phyloP scores from a whole-genome alignment of 1,140 invertebrate genomes.

The Pogonognathellus flavescens region DNA sequence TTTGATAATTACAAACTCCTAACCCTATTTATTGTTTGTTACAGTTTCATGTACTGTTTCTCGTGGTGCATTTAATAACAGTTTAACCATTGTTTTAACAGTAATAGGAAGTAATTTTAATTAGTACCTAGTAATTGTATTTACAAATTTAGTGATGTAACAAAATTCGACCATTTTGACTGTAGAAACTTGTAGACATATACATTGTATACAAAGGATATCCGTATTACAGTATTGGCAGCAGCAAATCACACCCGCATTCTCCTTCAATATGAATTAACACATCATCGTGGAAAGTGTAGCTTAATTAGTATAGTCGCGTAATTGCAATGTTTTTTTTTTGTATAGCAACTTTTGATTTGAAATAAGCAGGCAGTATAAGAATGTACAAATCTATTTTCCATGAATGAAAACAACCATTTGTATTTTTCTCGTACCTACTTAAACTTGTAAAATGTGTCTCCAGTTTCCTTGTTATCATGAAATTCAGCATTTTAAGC shows the following conservation, averaged over 20 bases:
- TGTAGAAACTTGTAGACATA: background rate
- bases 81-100: too few species aligned
- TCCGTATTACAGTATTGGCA: background rate
- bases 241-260: slow-evolving; percentile 4
- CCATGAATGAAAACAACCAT: background rate
- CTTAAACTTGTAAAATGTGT: slow-evolving; percentile 34
- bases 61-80: slow-evolving; percentile 16
- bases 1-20: background rate
- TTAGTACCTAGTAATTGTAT: too few species aligned
- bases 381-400: slow-evolving; percentile 28
- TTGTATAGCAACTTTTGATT: background rate
- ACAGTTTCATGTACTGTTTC: slow-evolving; percentile 5
- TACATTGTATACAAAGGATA: background rate
- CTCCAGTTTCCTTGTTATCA: background rate
- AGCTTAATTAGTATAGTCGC: background rate
- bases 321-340: background rate
- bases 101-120: too few species aligned
- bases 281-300: background rate
- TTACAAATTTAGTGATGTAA: too few species aligned
- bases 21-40: background rate
- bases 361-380: background rate
- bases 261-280: background rate
- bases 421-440: slow-evolving; percentile 10
- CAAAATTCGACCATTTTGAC: too few species aligned
- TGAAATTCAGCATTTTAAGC: slow-evolving; percentile 10